Base-by-base conservation (phyloP, 92 coral and sea anemone species). In the Chrysogorgia sp. region DNA sequence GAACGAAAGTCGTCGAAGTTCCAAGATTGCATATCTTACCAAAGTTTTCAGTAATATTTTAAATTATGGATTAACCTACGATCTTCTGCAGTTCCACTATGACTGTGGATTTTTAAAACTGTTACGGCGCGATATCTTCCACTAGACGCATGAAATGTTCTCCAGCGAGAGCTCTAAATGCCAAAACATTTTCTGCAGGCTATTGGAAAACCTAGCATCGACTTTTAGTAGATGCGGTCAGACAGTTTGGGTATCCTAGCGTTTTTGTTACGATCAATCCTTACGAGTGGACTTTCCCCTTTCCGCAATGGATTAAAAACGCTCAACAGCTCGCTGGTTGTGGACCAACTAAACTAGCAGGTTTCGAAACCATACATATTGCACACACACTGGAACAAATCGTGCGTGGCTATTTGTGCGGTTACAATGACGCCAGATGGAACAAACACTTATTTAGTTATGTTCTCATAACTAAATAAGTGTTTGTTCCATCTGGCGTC, bases 91-190 rank as follows among this genome's bases (percentile, higher is more conserved):
- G 1, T 77, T 34, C 62, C 82, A 77, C 8, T 63, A 77, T 29
- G 82, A 77, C 17, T 28, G 8, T 77, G 82, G 82, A 30, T 67
- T 1, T 67, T 23, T 2, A 77, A 77, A 45, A 77, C 82, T 17
- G 82, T 77, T 26, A 77, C 47, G 82, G 81, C 3, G 82, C 71
- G 2, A 23, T 77, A 6, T 22, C 82, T 5, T 61, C 37, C 45
- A 74, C 59, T 4, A 58, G 60, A 0, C 17, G 32, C 2, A 14
- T 7, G 14, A 10, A 12, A 10, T 77, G 82, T 33, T 61, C 82
- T 10, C 82, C 74, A 25, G 71, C 71, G 2, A 5, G 82, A 20
- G 21, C 82, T 7, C 48, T 77, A 14, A 74, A 62, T 4, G 2
- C 71, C 9, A 77, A 77, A 29, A 5, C 74, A 15, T 77, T 57